Conservation (phyloP, 2,888 invertebrate genomes). For the Carterocephalus palaemon region DNA sequence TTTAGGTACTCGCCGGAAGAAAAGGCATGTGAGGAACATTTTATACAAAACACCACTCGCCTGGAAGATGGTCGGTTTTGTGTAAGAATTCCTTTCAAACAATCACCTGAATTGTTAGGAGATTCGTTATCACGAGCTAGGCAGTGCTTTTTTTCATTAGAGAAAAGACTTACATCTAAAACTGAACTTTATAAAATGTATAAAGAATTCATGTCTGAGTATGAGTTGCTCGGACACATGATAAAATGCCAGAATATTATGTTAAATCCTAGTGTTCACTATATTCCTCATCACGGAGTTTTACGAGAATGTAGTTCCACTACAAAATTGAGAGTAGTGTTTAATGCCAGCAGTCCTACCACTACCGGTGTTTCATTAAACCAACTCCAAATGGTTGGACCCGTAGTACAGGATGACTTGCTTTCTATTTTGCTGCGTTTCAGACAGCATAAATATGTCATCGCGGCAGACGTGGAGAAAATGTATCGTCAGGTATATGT, state of each 20-base stretch:
- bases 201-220: slow-evolving; percentile 28
- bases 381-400: slow-evolving; percentile 31
- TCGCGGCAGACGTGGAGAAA: slow-evolving; percentile 34
- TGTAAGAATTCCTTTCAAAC: slow-evolving; percentile 25
- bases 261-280: neutral
- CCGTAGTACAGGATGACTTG: slow-evolving; percentile 33
- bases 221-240: slow-evolving; percentile 22
- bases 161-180: slow-evolving; percentile 18
- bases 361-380: slow-evolving; percentile 29
- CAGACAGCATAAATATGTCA: slow-evolving; percentile 29
- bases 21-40: slow-evolving; percentile 23
- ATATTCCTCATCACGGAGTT: slow-evolving; percentile 19
- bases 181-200: slow-evolving; percentile 18
- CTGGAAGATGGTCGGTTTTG: slow-evolving; percentile 22
- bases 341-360: slow-evolving; percentile 16
- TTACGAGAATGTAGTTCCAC: slow-evolving; percentile 9
- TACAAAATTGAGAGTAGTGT: slow-evolving; percentile 15
- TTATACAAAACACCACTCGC: slow-evolving; percentile 16
- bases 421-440: slow-evolving; percentile 32
- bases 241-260: slow-evolving; percentile 1
- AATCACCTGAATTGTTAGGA: slow-evolving; percentile 20
- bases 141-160: slow-evolving; percentile 24
- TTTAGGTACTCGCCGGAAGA: slow-evolving; percentile 16
- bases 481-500: slow-evolving; percentile 31
- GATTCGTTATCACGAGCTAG: slow-evolving; percentile 26